These are phyloP conservation scores for Hydrotaea diabolus DNA, from an alignment of 2,888 invertebrate species.

Conservation along the genomic window DNA sequence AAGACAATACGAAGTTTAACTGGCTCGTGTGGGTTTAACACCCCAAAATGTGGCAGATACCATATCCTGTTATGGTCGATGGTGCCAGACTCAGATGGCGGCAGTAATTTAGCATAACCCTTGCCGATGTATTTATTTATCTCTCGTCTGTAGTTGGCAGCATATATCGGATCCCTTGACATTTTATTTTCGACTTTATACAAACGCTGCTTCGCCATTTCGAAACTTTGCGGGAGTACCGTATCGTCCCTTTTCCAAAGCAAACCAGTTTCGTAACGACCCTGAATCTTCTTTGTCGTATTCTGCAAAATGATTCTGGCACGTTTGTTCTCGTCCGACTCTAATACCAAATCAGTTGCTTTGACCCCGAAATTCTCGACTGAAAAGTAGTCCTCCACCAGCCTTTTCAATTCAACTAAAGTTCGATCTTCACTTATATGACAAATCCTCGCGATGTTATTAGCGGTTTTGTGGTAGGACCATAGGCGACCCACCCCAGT, in stretches of 20 bases:
- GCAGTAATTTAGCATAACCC: slow-evolving; percentile 33
- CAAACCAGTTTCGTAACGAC: slow-evolving; percentile 46
- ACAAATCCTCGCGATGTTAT: slow-evolving; percentile 9
- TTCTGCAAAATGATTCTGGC: slow-evolving; percentile 49
- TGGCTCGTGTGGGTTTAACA: too few relatives aligned
- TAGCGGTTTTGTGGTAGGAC: not conserved
- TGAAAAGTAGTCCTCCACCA: slow-evolving; percentile 46
- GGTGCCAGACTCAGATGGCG: too few relatives aligned
- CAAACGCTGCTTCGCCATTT: slow-evolving; percentile 61
- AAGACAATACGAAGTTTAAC: too few relatives aligned
- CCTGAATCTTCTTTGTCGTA: slow-evolving; percentile 31
- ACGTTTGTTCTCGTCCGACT: slow-evolving; percentile 36
- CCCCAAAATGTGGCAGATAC: too few relatives aligned
- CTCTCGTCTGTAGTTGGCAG: slow-evolving; percentile 39
- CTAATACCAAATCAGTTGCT: not conserved
- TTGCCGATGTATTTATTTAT: slow-evolving; percentile 59
- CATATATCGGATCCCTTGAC: slow-evolving; percentile 46
- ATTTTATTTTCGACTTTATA: slow-evolving; percentile 55
- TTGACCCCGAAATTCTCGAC: slow-evolving; percentile 45
- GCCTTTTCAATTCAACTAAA: slow-evolving; percentile 1
- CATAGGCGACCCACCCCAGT: slow-evolving; percentile 53
- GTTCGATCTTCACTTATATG: slow-evolving; percentile 31
- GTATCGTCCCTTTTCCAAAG: slow-evolving; percentile 50
- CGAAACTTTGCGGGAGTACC: slow-evolving; percentile 50
- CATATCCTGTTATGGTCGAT: too few relatives aligned